Evolutionary conservation across 1,140 invertebrate genomes (phyloP).

Genomic region (Muscidifurax raptorellus): DNA sequence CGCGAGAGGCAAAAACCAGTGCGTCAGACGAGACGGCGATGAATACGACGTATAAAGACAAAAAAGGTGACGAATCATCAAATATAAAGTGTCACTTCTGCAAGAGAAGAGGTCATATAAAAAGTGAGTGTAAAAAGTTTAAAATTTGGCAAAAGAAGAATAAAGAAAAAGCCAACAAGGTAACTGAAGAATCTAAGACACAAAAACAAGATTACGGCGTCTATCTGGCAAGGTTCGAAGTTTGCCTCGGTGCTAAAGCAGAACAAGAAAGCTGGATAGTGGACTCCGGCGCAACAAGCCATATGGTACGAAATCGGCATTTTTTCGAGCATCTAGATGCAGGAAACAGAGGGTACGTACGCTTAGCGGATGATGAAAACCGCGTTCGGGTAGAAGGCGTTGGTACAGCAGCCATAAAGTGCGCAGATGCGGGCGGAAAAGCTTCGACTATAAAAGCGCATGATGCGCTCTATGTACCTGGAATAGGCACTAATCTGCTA

Average conservation of each 20-base stretch:
- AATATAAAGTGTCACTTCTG: slow-evolving; percentile 41
- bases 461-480: slow-evolving; percentile 57
- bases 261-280: not conserved
- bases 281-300: slow-evolving; percentile 1
- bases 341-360: not conserved
- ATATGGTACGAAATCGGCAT: not conserved
- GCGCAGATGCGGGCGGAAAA: not conserved
- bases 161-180: slow-evolving; percentile 41
- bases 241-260: not conserved
- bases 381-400: not conserved
- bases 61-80: not conserved
- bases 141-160: slow-evolving; percentile 34
- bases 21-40: not conserved
- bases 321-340: not conserved
- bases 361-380: not conserved
- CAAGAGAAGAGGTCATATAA: slow-evolving; percentile 43
- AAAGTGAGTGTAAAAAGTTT: slow-evolving; percentile 25
- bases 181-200: not conserved
- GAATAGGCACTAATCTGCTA: slow-evolving; percentile 67
- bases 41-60: slow-evolving; percentile 19
- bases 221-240: not conserved
- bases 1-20: not conserved
- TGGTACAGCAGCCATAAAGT: not conserved
- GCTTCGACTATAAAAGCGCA: not conserved
- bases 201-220: not conserved